Base-by-base conservation (phyloP, 1,140 invertebrate genomes). In the Ylistrum balloti region DNA sequence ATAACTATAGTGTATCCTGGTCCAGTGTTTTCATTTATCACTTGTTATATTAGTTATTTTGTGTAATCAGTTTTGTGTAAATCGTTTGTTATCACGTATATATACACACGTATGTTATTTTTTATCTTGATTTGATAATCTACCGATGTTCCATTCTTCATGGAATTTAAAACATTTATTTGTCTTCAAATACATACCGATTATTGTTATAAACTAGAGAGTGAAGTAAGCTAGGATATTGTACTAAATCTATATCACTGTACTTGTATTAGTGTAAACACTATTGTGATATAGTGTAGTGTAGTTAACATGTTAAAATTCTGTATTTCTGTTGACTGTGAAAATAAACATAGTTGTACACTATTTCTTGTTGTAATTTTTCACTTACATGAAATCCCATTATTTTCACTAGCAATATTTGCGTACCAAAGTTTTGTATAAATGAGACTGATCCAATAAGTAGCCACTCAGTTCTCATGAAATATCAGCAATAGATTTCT, bases 121-220 rank as follows among this genome's bases (percentile, higher is more conserved):
- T 74, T 74, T 28, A 74, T 74, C 56, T 74, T 74, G 56, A 74
- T 74, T 74, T 74, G 56, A 74, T 74, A 28, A 74, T 74, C 56
- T 74, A 74, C 56, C n/a, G 56, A 74, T 74, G 56, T 74, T 74
- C 56, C 56, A 74, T 28, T 74, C 3, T n/a, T 74, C 22, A n/a
- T 74, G 56, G 56, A 74, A 74, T 74, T 28, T 28, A 74, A 74
- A n/a, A 74, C 28, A 74, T 3, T 5, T 74, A 17, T 74, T 74
- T 74, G 56, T 74, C 56, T 74, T 74, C 56, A 74, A 74, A 74
- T 74, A 74, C 56, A 74, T 74, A 74, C 56, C 56, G 56, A 74
- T 74, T 5, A 74, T 74, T 74, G 56, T 74, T 74, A 74, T 28
- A 74, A 22, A 28, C n/a, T 22, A 74, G 56, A 38, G 35, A 7